These are phyloP conservation scores for Mesorhabditis sp. DNA, from an alignment of 2,888 invertebrate genomes.

Conservation along the genomic window DNA sequence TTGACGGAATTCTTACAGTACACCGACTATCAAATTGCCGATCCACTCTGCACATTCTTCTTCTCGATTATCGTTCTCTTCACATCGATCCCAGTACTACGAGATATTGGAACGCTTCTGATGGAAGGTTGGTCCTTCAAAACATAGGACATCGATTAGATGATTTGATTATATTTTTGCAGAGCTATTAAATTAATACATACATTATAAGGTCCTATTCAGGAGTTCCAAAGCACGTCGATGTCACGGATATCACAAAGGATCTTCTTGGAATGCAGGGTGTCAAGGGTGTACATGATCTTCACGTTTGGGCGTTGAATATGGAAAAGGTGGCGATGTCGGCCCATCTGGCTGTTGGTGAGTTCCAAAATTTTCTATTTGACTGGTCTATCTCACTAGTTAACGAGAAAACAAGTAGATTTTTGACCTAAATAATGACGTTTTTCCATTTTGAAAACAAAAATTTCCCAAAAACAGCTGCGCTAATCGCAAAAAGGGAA, in stretches of 20 bases:
- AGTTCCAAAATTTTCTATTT: conserved; percentile 43
- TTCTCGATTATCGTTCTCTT: conserved; percentile 74
- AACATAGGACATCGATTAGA: not conserved
- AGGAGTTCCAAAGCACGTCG: conserved; percentile 67
- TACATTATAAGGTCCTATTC: conserved; percentile 34
- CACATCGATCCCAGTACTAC: conserved; percentile 49
- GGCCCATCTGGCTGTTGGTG: conserved; percentile 94
- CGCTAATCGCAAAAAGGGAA: too few relatives aligned
- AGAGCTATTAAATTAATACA: too few relatives aligned
- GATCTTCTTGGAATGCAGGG: conserved; percentile 81
- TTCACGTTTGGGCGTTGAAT: conserved; percentile 93
- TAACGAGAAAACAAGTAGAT: too few relatives aligned
- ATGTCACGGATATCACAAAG: conserved; percentile 73
- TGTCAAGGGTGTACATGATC: conserved; percentile 86
- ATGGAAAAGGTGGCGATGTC: conserved; percentile 90
- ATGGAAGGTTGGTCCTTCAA: conserved; percentile 38
- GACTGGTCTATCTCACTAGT: not conserved
- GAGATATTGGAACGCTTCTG: conserved; percentile 46
- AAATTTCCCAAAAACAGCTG: too few relatives aligned
- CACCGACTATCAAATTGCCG: conserved; percentile 75
- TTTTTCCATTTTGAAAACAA: too few relatives aligned
- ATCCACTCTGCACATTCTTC: conserved; percentile 94
- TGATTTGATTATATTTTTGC: too few relatives aligned
- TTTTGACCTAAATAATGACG: too few relatives aligned
- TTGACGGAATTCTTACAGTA: conserved; percentile 20